phyloP scores from a whole-genome alignment of 2,797 vertebrate genomes.

The Tapirus indicus region DNA sequence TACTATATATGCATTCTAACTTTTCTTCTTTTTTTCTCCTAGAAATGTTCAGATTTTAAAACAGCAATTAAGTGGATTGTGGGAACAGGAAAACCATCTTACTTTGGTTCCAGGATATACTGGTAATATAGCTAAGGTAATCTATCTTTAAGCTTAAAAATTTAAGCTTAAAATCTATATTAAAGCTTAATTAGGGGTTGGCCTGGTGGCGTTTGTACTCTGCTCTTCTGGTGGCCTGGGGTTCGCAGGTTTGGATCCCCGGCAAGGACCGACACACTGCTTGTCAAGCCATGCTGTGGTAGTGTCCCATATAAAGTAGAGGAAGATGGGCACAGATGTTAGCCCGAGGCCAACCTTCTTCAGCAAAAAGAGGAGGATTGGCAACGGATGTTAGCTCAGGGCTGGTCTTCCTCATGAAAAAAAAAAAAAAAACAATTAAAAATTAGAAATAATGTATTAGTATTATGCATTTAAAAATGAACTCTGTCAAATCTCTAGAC shows the following conservation, averaged over 20 bases:
- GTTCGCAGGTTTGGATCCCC: too few species aligned
- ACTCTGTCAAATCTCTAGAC: background rate
- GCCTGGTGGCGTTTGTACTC: too few species aligned
- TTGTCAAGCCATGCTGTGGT: too few species aligned
- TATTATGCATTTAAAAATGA: constrained; percentile 28
- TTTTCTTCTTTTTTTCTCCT: constrained; percentile 72
- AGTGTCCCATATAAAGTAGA: too few species aligned
- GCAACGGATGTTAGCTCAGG: too few species aligned
- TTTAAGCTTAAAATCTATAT: constrained; percentile 76
- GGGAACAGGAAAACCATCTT: constrained; percentile 92
- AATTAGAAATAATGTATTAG: constrained; percentile 5
- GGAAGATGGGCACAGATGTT: too few species aligned
- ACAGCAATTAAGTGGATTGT: constrained; percentile 92
- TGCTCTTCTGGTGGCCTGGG: too few species aligned
- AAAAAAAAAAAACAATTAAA: background rate
- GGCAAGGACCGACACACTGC: too few species aligned
- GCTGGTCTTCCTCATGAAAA: too few species aligned
- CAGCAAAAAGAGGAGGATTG: too few species aligned
- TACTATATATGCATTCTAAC: constrained; percentile 47
- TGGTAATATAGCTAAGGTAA: constrained; percentile 95
- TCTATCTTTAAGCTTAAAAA: constrained; percentile 60
- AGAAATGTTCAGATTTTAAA: constrained; percentile 95
- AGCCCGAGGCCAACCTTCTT: too few species aligned
- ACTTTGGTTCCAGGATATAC: constrained; percentile 93
- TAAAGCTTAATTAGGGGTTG: constrained; percentile 47